Percentiles rank a stretch among this genome's conserved stretches.
phyloP scores from a whole-genome alignment of 2,888 invertebrate genomes.

The Drosophila demipolita region DNA sequence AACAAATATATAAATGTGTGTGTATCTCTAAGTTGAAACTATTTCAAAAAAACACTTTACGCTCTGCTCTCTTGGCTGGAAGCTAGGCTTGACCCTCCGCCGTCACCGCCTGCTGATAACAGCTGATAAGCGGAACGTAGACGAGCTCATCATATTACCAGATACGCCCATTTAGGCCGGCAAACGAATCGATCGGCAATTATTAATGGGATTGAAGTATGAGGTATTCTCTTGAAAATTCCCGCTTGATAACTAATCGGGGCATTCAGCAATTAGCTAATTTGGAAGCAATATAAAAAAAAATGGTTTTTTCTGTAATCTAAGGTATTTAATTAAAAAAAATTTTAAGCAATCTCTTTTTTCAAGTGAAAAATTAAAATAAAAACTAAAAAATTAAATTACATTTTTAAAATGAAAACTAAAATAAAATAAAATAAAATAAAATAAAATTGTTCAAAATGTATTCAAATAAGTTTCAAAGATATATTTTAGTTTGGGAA shows the following conservation, averaged over 20 bases:
- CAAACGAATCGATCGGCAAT: slow-evolving; percentile 14
- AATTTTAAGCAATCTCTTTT: not conserved
- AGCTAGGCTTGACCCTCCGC: slow-evolving; percentile 12
- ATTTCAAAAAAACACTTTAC: not conserved
- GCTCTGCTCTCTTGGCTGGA: not conserved
- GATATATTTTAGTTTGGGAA: not conserved
- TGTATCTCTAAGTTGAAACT: not conserved
- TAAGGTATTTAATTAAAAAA: not conserved
- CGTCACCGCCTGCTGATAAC: slow-evolving; percentile 12
- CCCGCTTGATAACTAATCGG: slow-evolving; percentile 1
- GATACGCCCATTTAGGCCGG: slow-evolving; percentile 1
- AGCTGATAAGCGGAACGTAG: slow-evolving; percentile 31
- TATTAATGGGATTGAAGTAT: slow-evolving; percentile 20
- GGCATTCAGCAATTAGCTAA: slow-evolving; percentile 6
- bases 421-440: not conserved
- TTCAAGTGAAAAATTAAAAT: not conserved
- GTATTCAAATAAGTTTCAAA: not conserved
- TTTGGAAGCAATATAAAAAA: not conserved
- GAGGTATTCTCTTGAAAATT: not conserved
- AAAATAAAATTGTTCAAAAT: not conserved
- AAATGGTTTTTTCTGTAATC: not conserved
- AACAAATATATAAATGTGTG: not conserved
- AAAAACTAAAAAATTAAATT: not conserved
- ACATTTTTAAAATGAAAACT: not conserved
- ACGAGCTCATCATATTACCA: not conserved